phyloP scores from a whole-genome alignment of 2,113 vertebrate species.

The Nycticebus coucang region DNA sequence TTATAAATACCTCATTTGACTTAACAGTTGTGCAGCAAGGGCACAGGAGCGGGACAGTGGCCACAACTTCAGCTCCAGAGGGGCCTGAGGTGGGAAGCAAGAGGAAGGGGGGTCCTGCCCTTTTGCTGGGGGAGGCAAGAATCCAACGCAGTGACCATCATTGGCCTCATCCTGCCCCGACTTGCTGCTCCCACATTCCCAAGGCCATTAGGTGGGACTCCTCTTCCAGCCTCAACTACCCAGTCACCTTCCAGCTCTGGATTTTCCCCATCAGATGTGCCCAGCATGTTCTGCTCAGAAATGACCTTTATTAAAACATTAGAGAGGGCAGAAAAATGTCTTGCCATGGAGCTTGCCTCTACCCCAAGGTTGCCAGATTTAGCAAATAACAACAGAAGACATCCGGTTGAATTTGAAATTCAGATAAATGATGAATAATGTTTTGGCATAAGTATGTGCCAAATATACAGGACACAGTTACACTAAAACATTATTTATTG shows the following conservation, averaged over 20 bases:
- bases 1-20: background rate
- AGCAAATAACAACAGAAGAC: background rate
- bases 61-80: background rate
- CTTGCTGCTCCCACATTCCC: background rate
- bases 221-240: background rate
- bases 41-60: background rate
- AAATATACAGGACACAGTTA: background rate
- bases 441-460: background rate
- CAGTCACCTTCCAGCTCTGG: background rate
- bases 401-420: background rate
- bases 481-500: background rate
- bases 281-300: background rate
- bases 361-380: background rate
- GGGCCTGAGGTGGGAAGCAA: background rate
- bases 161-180: background rate
- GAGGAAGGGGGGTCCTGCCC: background rate
- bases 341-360: background rate
- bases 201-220: background rate
- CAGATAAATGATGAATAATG: background rate
- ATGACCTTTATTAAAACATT: background rate
- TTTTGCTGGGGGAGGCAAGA: background rate
- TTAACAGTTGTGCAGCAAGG: background rate
- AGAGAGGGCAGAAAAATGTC: background rate
- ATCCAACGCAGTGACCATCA: background rate
- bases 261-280: background rate